Base-by-base conservation (phyloP, 2,888 invertebrate genomes). In the Nomada fabriciana region DNA sequence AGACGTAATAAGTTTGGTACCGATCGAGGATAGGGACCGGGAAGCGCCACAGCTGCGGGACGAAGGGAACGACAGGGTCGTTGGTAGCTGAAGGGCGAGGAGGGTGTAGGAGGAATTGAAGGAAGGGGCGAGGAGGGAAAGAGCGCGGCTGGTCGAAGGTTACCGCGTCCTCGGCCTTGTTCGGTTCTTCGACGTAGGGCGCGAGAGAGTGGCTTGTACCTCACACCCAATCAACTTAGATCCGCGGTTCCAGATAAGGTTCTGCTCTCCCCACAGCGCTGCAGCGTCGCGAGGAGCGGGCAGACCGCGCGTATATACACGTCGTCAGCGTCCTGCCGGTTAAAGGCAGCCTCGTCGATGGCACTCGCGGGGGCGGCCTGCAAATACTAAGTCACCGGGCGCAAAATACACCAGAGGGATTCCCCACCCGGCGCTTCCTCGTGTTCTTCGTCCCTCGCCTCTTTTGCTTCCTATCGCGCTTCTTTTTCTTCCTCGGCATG, bases 181-280 rank as follows among this genome's bases (percentile, higher is more conserved):
- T 84, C 86, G 84, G 77, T 78, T 80, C 86, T 82, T 84, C 78
- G 83, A 84, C 84, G 80, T 83, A 88, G 89, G 89, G 92, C 90
- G 92, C 91, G 91, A 92, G 91, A 89, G 89, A 90, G 91, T 89
- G 89, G 87, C 92, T 92, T 93, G 93, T 93, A 92, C 91, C 92
- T 93, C 92, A 90, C 93, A 93, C 93, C 93, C 92, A 92, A 93
- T 93, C 93, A 92, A 92, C 90, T 90, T 89, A 91, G 93, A 93
- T 93, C 91, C 90, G 90, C 89, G 90, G 89, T 87, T 89, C 87
- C 89, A 91, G 93, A 92, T 91, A 92, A 92, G 89, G 87, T 61
- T 36, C 79, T 83, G 76, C 60, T 69, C 81, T 74, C 73, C 73
- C 71, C 76, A 79, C 67, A 78, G 80, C 85, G 75, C 71, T 76